Evolutionary conservation across 1,140 invertebrate species (phyloP).

Genomic region (Bicyclus anynana): DNA sequence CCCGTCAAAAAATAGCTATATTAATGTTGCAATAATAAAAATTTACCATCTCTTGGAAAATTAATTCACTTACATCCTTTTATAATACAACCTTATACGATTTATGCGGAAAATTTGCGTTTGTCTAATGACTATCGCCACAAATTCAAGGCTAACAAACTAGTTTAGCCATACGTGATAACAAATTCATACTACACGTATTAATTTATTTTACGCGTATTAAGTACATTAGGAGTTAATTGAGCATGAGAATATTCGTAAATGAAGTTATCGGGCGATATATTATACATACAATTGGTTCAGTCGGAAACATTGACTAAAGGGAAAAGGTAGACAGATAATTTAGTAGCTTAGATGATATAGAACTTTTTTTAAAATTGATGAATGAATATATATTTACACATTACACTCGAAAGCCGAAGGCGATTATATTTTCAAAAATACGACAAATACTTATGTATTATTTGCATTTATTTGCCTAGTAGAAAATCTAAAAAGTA

Average conservation of each 20-base stretch:
- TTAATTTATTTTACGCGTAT: slow-evolving; percentile 1
- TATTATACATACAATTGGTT: slow-evolving; percentile 1
- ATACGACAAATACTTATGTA: no score
- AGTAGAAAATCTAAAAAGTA: no score
- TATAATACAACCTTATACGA: no score
- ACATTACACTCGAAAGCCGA: no score
- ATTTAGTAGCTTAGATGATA: not conserved
- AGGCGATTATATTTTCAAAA: no score
- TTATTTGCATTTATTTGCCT: no score
- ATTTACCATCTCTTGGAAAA: no score
- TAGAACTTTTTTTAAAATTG: no score
- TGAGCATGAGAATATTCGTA: not conserved
- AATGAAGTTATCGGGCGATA: not conserved
- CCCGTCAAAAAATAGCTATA: no score
- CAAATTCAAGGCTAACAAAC: not conserved
- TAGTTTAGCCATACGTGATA: not conserved
- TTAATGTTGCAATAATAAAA: no score
- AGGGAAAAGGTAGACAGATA: not conserved
- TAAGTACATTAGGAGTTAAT: not conserved
- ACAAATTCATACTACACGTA: not conserved
- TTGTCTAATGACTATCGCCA: not conserved
- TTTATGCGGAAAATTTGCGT: not conserved
- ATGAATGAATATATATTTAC: no score
- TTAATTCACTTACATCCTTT: no score
- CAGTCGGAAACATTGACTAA: not conserved